A percentile compares a stretch with the other conserved stretches of the same genome.
Evolutionary conservation across 2,888 invertebrate species (phyloP).

Genomic region (Campoplex nolae): DNA sequence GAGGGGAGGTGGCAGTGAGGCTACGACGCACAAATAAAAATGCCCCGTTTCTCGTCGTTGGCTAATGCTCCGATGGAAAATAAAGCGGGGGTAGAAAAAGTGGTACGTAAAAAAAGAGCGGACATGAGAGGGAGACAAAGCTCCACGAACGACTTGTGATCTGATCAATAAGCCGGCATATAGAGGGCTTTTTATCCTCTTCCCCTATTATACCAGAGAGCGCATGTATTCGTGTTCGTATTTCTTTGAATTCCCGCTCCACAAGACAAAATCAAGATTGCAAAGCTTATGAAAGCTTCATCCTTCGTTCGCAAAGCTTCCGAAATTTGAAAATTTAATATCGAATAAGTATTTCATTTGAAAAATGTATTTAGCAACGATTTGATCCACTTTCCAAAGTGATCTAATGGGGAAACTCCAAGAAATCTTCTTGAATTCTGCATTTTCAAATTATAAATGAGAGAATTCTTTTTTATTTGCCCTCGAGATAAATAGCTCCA

Average conservation of each 20-base stretch:
- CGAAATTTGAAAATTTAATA: conserved; percentile 48
- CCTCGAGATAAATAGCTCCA: not conserved
- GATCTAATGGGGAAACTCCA: not conserved
- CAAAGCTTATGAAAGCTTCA: conserved; percentile 11
- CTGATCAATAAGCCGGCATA: conserved; percentile 83
- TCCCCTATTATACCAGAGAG: conserved; percentile 25
- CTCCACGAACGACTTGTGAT: conserved; percentile 82
- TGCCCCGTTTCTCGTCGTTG: conserved; percentile 77
- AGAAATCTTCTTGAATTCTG: not conserved
- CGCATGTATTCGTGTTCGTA: conserved; percentile 15
- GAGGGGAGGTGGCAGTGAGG: conserved; percentile 71
- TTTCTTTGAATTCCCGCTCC: conserved; percentile 54
- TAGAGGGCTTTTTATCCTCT: conserved; percentile 77
- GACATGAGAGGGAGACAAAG: conserved; percentile 73
- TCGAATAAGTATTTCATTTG: conserved; percentile 45
- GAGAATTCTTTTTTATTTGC: not conserved
- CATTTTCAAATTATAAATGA: not conserved
- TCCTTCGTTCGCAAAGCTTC: not conserved
- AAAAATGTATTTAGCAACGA: not conserved
- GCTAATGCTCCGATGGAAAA: conserved; percentile 54
- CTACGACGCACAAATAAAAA: conserved; percentile 82
- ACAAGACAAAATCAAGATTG: conserved; percentile 47
- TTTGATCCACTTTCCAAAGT: not conserved
- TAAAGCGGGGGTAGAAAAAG: conserved; percentile 53
- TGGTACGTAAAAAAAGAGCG: conserved; percentile 24